phyloP scores from a whole-genome alignment of 2,888 invertebrate species.

The Autographa pulchrina region DNA sequence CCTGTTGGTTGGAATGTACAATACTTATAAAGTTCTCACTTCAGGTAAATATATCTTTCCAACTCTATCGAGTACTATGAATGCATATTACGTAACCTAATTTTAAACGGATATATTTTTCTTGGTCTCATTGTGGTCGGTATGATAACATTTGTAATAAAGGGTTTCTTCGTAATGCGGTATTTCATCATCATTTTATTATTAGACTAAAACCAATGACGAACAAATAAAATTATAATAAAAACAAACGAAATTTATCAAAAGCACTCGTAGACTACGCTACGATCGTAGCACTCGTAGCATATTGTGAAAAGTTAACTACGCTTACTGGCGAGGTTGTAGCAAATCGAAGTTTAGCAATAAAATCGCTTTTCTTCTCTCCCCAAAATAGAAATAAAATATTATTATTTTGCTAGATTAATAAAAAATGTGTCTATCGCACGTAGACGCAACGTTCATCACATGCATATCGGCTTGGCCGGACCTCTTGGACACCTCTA shows the following conservation, averaged over 20 bases:
- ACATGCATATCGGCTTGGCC: slow-evolving; percentile 43
- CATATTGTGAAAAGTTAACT: not conserved
- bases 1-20: slow-evolving; percentile 29
- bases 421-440: not conserved
- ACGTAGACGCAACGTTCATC: slow-evolving; percentile 31
- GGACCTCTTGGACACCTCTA: slow-evolving; percentile 18
- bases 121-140: not conserved
- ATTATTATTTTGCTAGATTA: not conserved
- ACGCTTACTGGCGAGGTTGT: not conserved
- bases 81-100: too few species aligned
- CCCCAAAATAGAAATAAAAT: not conserved
- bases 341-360: not conserved
- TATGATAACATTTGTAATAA: too few species aligned
- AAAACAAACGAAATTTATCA: too few species aligned
- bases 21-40: slow-evolving; percentile 16
- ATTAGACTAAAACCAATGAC: too few species aligned
- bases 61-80: too few species aligned
- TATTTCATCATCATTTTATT: too few species aligned
- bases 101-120: too few species aligned
- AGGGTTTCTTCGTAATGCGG: too few species aligned
- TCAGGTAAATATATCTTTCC: slow-evolving; percentile 11
- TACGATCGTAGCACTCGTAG: not conserved
- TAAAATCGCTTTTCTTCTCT: not conserved
- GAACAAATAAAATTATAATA: too few species aligned
- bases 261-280: not conserved